Conservation (phyloP, 2,113 vertebrate genomes). For the Heterotilapia buettikoferi region DNA sequence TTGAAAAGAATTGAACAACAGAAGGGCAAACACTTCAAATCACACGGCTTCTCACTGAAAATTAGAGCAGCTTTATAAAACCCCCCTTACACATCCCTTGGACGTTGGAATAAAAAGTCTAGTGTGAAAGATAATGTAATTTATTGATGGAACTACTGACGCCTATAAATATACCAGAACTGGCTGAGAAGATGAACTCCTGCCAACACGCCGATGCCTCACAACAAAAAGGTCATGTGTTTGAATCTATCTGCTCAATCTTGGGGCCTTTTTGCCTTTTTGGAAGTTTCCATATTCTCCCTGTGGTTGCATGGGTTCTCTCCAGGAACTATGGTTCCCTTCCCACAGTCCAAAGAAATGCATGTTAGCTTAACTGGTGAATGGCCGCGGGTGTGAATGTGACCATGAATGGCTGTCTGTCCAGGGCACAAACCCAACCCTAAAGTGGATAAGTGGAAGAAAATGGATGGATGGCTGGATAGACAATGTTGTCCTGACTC, state of each 20-base stretch:
- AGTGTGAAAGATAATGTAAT: background rate
- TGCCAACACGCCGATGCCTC: rapidly evolving
- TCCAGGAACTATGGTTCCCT: background rate
- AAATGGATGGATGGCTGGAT: background rate
- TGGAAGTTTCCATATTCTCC: background rate
- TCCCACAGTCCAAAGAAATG: background rate
- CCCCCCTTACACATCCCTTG: background rate
- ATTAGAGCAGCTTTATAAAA: background rate
- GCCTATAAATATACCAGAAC: background rate
- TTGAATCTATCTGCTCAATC: background rate
- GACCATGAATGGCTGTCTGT: background rate
- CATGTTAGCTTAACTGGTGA: background rate
- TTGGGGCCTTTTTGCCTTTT: background rate
- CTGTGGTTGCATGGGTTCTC: background rate
- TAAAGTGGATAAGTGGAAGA: background rate
- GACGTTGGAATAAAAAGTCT: background rate
- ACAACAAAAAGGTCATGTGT: background rate
- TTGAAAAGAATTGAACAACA: background rate
- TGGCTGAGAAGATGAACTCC: background rate
- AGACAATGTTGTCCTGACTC: background rate
- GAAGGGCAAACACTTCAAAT: background rate
- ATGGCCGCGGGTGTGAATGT: background rate
- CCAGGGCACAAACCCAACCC: background rate
- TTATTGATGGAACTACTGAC: background rate
- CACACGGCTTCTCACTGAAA: background rate